A percentile compares a stretch with the other conserved stretches of the same genome.
phyloP scores from a whole-genome alignment of 2,113 vertebrate genomes.

The Motacilla alba region DNA sequence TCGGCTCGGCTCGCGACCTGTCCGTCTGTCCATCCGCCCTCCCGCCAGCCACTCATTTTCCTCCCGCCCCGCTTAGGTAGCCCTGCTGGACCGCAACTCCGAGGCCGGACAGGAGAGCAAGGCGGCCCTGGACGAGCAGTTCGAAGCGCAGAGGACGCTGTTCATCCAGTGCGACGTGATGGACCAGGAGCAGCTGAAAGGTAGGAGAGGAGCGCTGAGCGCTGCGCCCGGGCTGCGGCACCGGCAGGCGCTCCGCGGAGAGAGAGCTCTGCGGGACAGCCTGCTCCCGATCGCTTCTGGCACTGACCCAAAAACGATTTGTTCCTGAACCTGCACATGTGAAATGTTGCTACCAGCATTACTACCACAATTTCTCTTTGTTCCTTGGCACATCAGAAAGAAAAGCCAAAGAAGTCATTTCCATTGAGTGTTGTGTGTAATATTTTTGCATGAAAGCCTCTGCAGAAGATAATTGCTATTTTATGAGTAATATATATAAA shows the following conservation, averaged over 20 bases:
- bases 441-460: neutral
- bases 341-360: neutral
- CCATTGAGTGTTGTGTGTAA: neutral
- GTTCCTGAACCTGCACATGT: neutral
- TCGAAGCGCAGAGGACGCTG: constrained; percentile 79
- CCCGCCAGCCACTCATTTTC: neutral
- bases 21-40: neutral
- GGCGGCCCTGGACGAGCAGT: constrained; percentile 78
- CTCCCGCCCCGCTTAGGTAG: constrained; percentile 68
- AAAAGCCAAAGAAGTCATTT: neutral
- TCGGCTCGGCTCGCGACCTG: neutral
- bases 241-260: neutral
- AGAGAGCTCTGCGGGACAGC: neutral
- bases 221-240: neutral
- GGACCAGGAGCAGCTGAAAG: constrained; percentile 80
- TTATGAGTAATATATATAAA: constrained; percentile 1
- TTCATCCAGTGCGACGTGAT: constrained; percentile 92
- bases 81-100: constrained; percentile 84
- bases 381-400: neutral
- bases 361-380: neutral
- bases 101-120: constrained; percentile 81
- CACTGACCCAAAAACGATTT: neutral
- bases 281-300: neutral
- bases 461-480: neutral
- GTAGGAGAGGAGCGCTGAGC: constrained; percentile 57